Percentiles rank a stretch among this genome's conserved stretches.
Conservation (phyloP, 2,113 vertebrate genomes). For the Crotophaga sulcirostris region DNA sequence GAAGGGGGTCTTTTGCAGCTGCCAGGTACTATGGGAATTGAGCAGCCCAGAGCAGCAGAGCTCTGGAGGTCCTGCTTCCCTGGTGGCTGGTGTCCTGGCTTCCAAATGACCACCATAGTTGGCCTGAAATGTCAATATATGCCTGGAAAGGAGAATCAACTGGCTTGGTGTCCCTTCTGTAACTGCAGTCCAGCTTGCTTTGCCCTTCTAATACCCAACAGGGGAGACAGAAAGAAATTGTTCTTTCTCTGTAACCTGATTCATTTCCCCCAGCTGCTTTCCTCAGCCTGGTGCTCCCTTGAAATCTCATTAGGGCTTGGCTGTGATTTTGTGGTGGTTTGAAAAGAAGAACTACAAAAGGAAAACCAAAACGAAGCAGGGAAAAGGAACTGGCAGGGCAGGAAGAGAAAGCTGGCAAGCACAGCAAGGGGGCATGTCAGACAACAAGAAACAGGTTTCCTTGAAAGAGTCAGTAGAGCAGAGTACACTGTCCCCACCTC, state of each 20-base stretch:
- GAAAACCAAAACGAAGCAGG: background rate
- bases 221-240: background rate
- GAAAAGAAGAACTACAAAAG: background rate
- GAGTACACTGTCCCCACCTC: background rate
- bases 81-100: background rate
- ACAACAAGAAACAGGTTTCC: background rate
- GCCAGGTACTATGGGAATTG: background rate
- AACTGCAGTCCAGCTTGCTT: background rate
- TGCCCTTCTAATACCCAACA: background rate
- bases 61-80: background rate
- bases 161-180: background rate
- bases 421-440: background rate
- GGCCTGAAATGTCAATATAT: background rate
- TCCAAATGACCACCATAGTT: background rate
- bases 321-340: slow-evolving; percentile 1
- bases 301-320: background rate
- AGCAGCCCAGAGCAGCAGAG: background rate
- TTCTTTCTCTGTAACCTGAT: background rate
- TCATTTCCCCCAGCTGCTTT: background rate
- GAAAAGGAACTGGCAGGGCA: background rate
- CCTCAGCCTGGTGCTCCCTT: background rate
- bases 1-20: background rate
- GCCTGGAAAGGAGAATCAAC: background rate
- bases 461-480: background rate
- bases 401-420: background rate